These are phyloP conservation scores for Callithrix jacchus DNA, from an alignment of 2,113 vertebrate species.

Conservation along the genomic window DNA sequence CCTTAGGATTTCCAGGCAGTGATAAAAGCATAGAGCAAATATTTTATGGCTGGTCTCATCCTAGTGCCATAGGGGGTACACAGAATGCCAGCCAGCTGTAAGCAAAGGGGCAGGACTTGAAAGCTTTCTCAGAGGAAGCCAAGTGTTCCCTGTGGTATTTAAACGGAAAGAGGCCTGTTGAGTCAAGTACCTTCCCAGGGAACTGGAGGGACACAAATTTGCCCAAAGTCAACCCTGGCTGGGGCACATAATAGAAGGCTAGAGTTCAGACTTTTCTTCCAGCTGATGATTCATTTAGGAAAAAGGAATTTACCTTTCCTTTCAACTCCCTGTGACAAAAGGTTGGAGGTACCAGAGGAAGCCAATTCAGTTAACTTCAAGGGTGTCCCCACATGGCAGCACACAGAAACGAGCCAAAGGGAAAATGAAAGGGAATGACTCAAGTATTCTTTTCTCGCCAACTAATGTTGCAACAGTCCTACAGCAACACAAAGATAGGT, in stretches of 20 bases:
- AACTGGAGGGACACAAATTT: background rate
- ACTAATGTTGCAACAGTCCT: background rate
- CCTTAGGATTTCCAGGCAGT: background rate
- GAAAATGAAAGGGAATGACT: background rate
- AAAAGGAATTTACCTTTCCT: slow-evolving; percentile 47
- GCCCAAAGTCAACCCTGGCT: background rate
- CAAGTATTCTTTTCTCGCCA: background rate
- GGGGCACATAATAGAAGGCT: background rate
- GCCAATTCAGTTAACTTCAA: background rate
- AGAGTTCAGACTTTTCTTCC: background rate
- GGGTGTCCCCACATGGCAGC: background rate
- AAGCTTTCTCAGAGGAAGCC: background rate
- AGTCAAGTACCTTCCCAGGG: background rate
- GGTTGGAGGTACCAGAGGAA: background rate
- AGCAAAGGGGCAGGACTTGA: background rate
- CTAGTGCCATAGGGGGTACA: background rate
- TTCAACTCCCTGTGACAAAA: slow-evolving; percentile 2
- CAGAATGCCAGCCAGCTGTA: background rate
- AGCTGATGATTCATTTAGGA: slow-evolving; percentile 23
- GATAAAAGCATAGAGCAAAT: background rate
- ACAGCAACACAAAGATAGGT: background rate
- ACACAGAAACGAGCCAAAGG: background rate
- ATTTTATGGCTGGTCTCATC: background rate
- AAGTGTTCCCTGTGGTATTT: background rate
- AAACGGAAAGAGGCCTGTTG: background rate